These are phyloP conservation scores for Automeris io DNA, from an alignment of 2,888 invertebrate genomes.

Conservation along the genomic window DNA sequence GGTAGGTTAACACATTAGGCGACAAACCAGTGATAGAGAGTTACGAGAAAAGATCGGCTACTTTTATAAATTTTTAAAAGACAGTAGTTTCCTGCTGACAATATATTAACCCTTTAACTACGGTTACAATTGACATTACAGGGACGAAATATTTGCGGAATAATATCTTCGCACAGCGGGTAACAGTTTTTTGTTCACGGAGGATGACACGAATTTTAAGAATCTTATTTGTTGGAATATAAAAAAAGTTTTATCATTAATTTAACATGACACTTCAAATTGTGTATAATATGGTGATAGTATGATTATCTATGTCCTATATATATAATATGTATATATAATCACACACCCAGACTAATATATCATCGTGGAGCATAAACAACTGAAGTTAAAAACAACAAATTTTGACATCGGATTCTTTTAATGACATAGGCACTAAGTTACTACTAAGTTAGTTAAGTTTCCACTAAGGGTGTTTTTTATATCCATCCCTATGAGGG, in stretches of 20 bases:
- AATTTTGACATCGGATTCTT: no score
- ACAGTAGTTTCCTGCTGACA: constrained; percentile 33
- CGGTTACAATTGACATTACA: constrained; percentile 30
- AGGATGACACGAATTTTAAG: background rate
- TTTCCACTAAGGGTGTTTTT: no score
- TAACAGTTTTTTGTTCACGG: constrained; percentile 5
- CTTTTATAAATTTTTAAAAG: constrained; percentile 12
- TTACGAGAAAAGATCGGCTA: constrained; percentile 19
- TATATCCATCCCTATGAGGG: no score
- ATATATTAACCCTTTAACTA: constrained; percentile 32
- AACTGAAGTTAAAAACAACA: no score
- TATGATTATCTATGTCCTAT: no score
- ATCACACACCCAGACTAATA: no score
- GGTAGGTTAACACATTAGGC: background rate
- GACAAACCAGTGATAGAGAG: constrained; percentile 8
- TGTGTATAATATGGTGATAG: no score
- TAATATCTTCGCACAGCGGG: constrained; percentile 49
- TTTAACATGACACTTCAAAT: no score
- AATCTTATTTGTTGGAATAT: background rate
- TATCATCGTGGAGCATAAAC: no score
- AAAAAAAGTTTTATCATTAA: background rate
- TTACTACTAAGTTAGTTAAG: no score
- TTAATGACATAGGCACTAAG: no score
- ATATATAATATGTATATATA: no score
- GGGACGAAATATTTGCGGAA: constrained; percentile 48